Percentiles rank a stretch among this genome's conserved stretches.
These are phyloP conservation scores for Zophobas atratus DNA, from an alignment of 1,140 invertebrate species.

Conservation along the genomic window DNA sequence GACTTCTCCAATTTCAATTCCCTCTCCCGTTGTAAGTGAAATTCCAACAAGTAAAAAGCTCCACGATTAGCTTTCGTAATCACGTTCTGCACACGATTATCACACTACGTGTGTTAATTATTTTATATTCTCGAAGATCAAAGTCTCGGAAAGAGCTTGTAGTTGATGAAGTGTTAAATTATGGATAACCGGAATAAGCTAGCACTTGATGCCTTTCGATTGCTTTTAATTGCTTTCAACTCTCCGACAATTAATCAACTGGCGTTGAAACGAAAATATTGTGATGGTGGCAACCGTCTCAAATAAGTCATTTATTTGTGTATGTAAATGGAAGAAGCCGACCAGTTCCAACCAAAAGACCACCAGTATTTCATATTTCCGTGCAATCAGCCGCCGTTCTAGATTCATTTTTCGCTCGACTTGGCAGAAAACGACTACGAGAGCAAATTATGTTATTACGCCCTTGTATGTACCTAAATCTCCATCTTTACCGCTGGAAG, in stretches of 20 bases:
- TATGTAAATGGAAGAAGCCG: slow-evolving; percentile 7
- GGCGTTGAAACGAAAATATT: slow-evolving; percentile 26
- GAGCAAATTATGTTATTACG: slow-evolving; percentile 33
- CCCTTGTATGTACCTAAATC: slow-evolving; percentile 11
- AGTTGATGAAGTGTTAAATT: slow-evolving; percentile 39
- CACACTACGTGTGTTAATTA: slow-evolving; percentile 15
- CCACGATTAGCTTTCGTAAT: slow-evolving; percentile 15
- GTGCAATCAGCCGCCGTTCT: slow-evolving; percentile 22
- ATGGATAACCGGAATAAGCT: slow-evolving; percentile 33
- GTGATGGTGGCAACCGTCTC: slow-evolving; percentile 6
- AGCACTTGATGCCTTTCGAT: slow-evolving; percentile 20
- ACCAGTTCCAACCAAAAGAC: not conserved
- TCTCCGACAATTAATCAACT: slow-evolving; percentile 21
- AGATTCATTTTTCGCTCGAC: slow-evolving; percentile 24
- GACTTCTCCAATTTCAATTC: no score
- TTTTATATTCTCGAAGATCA: slow-evolving; percentile 25
- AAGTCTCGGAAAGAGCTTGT: slow-evolving; percentile 9
- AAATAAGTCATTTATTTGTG: slow-evolving; percentile 12
- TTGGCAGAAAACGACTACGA: not conserved
- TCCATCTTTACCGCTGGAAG: slow-evolving; percentile 18
- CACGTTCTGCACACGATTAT: slow-evolving; percentile 24
- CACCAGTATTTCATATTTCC: slow-evolving; percentile 13
- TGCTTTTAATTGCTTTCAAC: slow-evolving; percentile 32
- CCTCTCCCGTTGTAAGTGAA: not conserved
- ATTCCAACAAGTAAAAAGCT: slow-evolving; percentile 11